Evolutionary conservation across 2,113 vertebrate species (phyloP).

Genomic region (Prietella phreatophila): DNA sequence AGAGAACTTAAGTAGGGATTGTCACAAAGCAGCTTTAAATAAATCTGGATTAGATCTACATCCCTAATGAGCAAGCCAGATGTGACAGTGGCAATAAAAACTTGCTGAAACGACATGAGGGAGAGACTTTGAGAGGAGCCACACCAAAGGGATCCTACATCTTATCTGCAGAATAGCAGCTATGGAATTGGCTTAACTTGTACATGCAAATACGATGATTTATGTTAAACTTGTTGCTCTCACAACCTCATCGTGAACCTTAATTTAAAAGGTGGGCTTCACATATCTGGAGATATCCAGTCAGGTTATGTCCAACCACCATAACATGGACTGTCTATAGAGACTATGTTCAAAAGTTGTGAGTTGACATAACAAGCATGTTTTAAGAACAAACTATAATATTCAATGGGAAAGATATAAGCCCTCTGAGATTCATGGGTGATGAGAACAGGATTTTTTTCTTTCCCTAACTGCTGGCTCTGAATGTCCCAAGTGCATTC

Average conservation of each 20-base stretch:
- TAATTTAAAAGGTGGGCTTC: neutral
- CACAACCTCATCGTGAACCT: neutral
- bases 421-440: constrained; percentile 26
- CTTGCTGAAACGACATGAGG: neutral
- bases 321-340: constrained; percentile 13
- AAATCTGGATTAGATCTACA: neutral
- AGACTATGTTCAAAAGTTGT: constrained; percentile 28
- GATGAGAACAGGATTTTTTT: constrained; percentile 11
- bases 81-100: neutral
- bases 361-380: constrained; percentile 33
- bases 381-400: constrained; percentile 34
- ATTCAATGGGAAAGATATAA: constrained; percentile 22
- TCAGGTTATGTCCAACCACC: neutral
- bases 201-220: neutral
- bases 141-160: neutral
- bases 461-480: constrained; percentile 21
- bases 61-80: constrained; percentile 19
- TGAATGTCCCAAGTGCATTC: constrained; percentile 9
- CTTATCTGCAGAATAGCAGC: neutral
- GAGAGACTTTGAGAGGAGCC: neutral
- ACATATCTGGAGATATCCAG: constrained; percentile 14
- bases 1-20: neutral
- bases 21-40: neutral
- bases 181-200: neutral
- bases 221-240: neutral